phyloP scores from a whole-genome alignment of 2,888 invertebrate genomes.

The Drosophila atripex region DNA sequence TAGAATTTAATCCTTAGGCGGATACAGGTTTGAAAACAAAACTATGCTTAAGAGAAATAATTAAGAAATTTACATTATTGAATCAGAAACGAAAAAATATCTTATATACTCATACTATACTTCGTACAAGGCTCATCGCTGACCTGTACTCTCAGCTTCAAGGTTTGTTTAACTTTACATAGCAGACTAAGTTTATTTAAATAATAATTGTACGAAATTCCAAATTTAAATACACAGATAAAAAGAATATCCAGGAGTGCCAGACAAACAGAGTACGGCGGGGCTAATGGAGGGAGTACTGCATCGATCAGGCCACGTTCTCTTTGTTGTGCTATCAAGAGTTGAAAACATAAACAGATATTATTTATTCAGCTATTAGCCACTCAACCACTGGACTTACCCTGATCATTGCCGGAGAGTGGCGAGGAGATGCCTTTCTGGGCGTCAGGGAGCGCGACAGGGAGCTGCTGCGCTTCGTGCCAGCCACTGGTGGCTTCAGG shows the following conservation, averaged over 20 bases:
- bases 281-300: constrained; percentile 20
- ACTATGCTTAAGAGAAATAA: background rate
- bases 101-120: background rate
- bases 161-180: constrained; percentile 23
- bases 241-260: constrained; percentile 40
- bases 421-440: constrained; percentile 55
- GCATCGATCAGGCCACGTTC: constrained; percentile 57
- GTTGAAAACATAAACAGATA: constrained; percentile 3
- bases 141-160: background rate
- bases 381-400: constrained; percentile 18
- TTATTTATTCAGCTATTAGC: constrained; percentile 22
- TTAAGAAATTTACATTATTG: constrained; percentile 1
- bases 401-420: constrained; percentile 47
- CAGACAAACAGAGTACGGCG: constrained; percentile 30
- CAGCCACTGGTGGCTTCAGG: constrained; percentile 49
- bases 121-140: background rate
- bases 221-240: constrained; percentile 35
- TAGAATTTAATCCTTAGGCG: background rate
- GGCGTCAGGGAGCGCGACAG: constrained; percentile 63
- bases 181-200: constrained; percentile 52
- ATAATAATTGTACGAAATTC: constrained; percentile 48
- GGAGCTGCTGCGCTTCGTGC: constrained; percentile 50
- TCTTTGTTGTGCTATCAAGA: constrained; percentile 73
- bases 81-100: background rate
- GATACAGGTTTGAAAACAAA: background rate